phyloP scores from a whole-genome alignment of 2,113 vertebrate species.

The Pelodiscus sinensis region DNA sequence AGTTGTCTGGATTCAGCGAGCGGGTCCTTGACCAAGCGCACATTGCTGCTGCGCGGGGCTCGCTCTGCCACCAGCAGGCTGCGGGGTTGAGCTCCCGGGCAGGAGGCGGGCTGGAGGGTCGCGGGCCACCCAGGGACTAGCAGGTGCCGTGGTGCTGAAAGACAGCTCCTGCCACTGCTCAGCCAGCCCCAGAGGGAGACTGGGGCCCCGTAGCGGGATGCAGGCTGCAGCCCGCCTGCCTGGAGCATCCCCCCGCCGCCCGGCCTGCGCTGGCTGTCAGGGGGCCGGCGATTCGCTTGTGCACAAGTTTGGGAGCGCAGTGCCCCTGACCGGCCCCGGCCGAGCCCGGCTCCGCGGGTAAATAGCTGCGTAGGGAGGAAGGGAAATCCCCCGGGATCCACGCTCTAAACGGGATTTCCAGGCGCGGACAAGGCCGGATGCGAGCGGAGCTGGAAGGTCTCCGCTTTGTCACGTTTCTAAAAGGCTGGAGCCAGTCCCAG shows the following conservation, averaged over 20 bases:
- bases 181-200: too few relatives aligned
- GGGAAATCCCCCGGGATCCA: too few relatives aligned
- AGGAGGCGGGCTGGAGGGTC: not conserved
- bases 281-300: not conserved
- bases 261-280: not conserved
- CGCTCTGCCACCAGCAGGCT: not conserved
- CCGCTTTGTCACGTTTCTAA: too few relatives aligned
- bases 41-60: not conserved
- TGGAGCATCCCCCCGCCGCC: too few relatives aligned
- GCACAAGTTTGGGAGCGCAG: not conserved
- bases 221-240: not conserved
- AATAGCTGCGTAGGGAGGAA: not conserved
- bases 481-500: too few relatives aligned
- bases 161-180: constrained; percentile 32
- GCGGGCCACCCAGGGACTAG: not conserved
- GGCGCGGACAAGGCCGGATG: too few relatives aligned
- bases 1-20: too few relatives aligned
- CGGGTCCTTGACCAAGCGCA: not conserved
- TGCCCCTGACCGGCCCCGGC: not conserved
- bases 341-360: not conserved
- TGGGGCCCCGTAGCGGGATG: not conserved
- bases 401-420: too few relatives aligned
- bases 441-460: too few relatives aligned
- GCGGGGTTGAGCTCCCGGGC: not conserved
- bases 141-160: constrained; percentile 52